phyloP scores from a whole-genome alignment of 2,113 vertebrate genomes.

The Regulus satrapa region DNA sequence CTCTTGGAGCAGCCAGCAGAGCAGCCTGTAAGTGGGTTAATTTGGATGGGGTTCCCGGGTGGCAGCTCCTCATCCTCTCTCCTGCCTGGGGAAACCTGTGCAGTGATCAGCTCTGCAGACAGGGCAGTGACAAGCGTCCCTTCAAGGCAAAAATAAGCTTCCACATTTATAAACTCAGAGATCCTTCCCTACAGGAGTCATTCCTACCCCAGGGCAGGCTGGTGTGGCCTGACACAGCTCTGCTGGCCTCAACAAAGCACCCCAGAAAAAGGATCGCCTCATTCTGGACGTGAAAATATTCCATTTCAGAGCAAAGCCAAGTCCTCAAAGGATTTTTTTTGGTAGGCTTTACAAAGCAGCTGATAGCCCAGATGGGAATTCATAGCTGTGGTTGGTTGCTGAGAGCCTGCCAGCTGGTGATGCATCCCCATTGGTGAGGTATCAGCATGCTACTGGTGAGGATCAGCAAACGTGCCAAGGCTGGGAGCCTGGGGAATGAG shows the following conservation, averaged over 20 bases:
- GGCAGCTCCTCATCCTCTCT: not conserved
- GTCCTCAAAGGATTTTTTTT: not conserved
- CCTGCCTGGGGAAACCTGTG: not conserved
- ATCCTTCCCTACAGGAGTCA: not conserved
- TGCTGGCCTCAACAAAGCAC: not conserved
- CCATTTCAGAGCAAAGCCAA: not conserved
- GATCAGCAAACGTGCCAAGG: not conserved
- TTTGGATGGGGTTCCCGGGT: not conserved
- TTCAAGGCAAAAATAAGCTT: not conserved
- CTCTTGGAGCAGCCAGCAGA: not conserved
- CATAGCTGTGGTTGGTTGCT: not conserved
- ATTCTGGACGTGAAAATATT: not conserved
- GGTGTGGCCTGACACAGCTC: not conserved
- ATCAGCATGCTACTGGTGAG: not conserved
- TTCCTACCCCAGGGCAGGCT: not conserved
- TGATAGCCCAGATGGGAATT: slow-evolving; percentile 22
- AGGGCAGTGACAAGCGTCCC: not conserved
- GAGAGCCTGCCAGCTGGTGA: slow-evolving; percentile 7
- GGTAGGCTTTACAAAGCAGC: not conserved
- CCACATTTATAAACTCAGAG: not conserved
- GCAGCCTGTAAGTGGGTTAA: not conserved
- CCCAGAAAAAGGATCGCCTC: not conserved
- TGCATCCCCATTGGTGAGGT: not conserved
- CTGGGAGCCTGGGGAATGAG: not conserved
- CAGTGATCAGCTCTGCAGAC: not conserved